These are phyloP conservation scores for Dipodomys spectabilis DNA, from an alignment of 2,113 vertebrate species.

Conservation along the genomic window DNA sequence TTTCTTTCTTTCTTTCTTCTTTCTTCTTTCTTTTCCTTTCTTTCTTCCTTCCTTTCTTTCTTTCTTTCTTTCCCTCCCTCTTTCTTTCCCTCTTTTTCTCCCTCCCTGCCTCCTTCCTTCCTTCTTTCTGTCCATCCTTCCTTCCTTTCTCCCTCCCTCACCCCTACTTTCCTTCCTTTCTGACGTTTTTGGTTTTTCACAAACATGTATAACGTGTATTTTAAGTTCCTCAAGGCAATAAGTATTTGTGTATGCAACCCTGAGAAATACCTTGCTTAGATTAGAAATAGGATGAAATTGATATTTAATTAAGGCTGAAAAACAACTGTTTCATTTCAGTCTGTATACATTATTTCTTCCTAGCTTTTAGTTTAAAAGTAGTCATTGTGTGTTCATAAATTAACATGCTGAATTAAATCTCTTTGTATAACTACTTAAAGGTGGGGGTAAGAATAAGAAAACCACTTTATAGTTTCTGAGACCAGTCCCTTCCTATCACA, in stretches of 20 bases:
- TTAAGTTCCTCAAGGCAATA: neutral
- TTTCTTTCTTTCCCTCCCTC: neutral
- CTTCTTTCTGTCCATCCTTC: too few species aligned
- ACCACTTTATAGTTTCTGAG: neutral
- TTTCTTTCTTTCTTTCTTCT: rapidly evolving
- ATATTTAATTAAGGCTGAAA: neutral
- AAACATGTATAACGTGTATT: neutral
- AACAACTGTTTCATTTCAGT: neutral
- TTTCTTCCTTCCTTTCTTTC: neutral
- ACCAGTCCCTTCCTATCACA: neutral
- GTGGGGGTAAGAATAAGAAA: conserved; percentile 24
- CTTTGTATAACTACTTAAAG: too few species aligned
- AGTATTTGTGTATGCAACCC: neutral
- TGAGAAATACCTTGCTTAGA: neutral
- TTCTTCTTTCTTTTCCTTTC: too few species aligned
- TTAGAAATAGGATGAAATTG: neutral
- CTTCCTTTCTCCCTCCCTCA: too few species aligned
- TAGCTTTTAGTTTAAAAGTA: neutral
- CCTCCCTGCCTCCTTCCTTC: too few species aligned
- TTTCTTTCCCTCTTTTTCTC: too few species aligned
- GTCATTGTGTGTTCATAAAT: neutral
- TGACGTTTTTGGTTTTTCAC: neutral
- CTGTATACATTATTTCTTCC: neutral
- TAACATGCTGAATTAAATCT: too few species aligned
- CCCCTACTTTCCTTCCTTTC: neutral